These are phyloP conservation scores for Hesperophylax magnus DNA, from an alignment of 1,140 invertebrate genomes.

Conservation along the genomic window DNA sequence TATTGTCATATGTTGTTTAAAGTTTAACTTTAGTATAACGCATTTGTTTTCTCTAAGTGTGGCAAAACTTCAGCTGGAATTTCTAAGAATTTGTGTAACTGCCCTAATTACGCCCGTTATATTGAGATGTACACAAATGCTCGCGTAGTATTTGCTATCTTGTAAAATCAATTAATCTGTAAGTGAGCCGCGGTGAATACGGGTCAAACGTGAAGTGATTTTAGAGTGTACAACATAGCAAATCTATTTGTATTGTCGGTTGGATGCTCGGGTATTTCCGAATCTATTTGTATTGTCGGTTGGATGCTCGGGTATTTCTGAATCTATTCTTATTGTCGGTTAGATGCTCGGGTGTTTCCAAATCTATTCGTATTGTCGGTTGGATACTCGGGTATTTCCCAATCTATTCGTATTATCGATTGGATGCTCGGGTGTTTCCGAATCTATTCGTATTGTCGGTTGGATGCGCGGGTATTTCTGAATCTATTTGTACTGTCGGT, in stretches of 20 bases:
- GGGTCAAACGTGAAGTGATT: conserved; percentile 32
- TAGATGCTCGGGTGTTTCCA: not conserved
- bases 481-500: too few relatives aligned
- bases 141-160: not conserved
- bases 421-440: too few relatives aligned
- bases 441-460: too few relatives aligned
- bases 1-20: too few relatives aligned
- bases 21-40: too few relatives aligned
- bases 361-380: not conserved
- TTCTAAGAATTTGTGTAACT: not conserved
- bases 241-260: not conserved
- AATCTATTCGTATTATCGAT: too few relatives aligned
- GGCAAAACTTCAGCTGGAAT: too few relatives aligned
- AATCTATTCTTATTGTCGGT: not conserved
- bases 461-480: too few relatives aligned
- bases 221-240: not conserved
- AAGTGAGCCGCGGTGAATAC: conserved; percentile 2
- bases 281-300: not conserved
- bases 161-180: conserved; percentile 26
- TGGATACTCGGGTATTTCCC: not conserved
- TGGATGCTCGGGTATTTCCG: not conserved
- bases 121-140: not conserved
- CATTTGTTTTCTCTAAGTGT: too few relatives aligned
- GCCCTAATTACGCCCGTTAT: not conserved
- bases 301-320: not conserved